These are phyloP conservation scores for Camponotus pennsylvanicus DNA, from an alignment of 1,140 invertebrate species.

Conservation along the genomic window DNA sequence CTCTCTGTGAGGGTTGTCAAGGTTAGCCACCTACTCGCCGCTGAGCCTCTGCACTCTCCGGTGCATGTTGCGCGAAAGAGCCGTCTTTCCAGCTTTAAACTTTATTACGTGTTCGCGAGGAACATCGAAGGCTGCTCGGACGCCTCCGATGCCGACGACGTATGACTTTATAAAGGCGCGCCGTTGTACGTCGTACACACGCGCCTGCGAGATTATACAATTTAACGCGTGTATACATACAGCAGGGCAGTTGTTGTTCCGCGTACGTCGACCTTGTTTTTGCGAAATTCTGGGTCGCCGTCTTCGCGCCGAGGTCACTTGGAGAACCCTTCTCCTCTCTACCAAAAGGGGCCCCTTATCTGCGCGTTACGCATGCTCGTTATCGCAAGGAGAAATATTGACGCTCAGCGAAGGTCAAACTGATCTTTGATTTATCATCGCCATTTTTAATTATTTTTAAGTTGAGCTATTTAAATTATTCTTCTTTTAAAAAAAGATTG, in stretches of 20 bases:
- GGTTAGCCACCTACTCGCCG: constrained; percentile 81
- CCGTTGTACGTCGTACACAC: neutral
- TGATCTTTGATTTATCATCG: constrained; percentile 15
- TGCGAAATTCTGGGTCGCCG: constrained; percentile 57
- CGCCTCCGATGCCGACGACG: constrained; percentile 8
- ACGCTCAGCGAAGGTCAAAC: constrained; percentile 40
- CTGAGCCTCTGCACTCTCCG: constrained; percentile 60
- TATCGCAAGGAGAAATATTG: constrained; percentile 45
- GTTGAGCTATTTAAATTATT: constrained; percentile 20
- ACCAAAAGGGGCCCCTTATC: constrained; percentile 8
- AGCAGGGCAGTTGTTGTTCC: constrained; percentile 42
- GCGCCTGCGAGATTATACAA: constrained; percentile 25
- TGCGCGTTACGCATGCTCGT: constrained; percentile 38
- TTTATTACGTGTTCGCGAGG: constrained; percentile 61
- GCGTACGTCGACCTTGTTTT: constrained; percentile 61
- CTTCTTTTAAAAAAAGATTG: neutral
- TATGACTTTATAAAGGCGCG: constrained; percentile 54
- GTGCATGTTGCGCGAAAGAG: constrained; percentile 57
- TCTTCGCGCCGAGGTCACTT: neutral
- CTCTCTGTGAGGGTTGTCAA: constrained; percentile 77
- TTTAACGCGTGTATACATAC: constrained; percentile 18
- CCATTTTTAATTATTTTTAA: neutral
- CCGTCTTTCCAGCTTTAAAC: constrained; percentile 70
- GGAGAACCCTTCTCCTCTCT: neutral
- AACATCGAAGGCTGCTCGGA: constrained; percentile 38